Evolutionary conservation across 2,113 vertebrate genomes (phyloP).

Genomic region (Ariopsis seemanni): DNA sequence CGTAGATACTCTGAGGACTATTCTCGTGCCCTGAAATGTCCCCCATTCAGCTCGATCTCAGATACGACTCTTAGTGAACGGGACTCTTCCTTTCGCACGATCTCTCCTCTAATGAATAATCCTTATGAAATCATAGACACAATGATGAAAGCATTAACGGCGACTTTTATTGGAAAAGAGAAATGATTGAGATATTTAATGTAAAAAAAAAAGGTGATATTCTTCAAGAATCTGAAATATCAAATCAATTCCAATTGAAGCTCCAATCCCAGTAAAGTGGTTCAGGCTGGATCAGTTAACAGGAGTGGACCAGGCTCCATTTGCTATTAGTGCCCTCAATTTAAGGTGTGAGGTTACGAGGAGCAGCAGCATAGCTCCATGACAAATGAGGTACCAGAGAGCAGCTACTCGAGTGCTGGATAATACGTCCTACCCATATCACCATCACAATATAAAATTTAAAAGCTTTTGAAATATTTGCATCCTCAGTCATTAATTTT

Average conservation of each 20-base stretch:
- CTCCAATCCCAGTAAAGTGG: slow-evolving; percentile 54
- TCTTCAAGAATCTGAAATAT: slow-evolving; percentile 47
- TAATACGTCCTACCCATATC: slow-evolving; percentile 20
- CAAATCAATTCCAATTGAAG: slow-evolving; percentile 58
- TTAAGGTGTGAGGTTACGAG: slow-evolving; percentile 54
- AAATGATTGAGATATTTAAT: slow-evolving; percentile 26
- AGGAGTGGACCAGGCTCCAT: slow-evolving; percentile 45
- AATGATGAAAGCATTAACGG: slow-evolving; percentile 2
- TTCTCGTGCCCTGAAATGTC: slow-evolving; percentile 18
- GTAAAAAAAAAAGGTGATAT: slow-evolving; percentile 24
- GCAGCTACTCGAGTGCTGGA: slow-evolving; percentile 11
- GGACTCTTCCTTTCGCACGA: neutral
- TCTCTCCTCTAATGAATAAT: neutral
- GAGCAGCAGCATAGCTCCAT: slow-evolving; percentile 26
- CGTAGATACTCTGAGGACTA: slow-evolving; percentile 33
- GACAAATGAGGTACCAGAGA: slow-evolving; percentile 42
- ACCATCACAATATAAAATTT: neutral
- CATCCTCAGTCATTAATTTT: slow-evolving; percentile 10
- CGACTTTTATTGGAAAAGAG: slow-evolving; percentile 1
- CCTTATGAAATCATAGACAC: neutral
- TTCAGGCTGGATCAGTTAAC: slow-evolving; percentile 52
- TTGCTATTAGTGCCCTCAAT: slow-evolving; percentile 52
- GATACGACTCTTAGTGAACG: slow-evolving; percentile 16
- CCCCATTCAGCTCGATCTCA: slow-evolving; percentile 25
- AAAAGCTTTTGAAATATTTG: neutral